Evolutionary conservation across 2,888 invertebrate species (phyloP), one percentile per base, ranked within the genome.

Genomic region (Drosophila nigritarsus): DNA sequence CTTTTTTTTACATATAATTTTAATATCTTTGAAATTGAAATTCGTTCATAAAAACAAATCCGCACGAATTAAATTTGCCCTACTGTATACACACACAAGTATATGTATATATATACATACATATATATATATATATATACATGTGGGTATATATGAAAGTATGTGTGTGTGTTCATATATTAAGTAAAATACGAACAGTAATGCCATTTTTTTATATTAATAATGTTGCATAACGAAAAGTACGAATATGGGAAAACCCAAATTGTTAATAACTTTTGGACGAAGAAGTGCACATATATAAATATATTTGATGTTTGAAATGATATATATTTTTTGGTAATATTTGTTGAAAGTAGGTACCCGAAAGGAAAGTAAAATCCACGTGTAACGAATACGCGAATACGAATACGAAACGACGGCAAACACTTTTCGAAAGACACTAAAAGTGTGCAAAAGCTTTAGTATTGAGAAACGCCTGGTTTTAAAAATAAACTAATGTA

Each of bases 361-460:
- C 82, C 80, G 82, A 80, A 71, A 74, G 78, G 74, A 68, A 71
- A 74, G 56, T 71, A 54, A 66, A 69, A 78, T 75, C 80, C 74
- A 79, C 82, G 75, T 83, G 77, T 79, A 82, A 82, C 79, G 78
- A 79, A 74, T 86, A 84, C 90, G 92, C n/a, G n/a, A n/a, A n/a
- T n/a, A 82, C 79, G 78, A 79, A 24, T 24, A 84, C 90, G 92
- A 92, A 90, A 87, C 92, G 91, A 83, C 82, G 86, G 90, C 91
- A 80, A 90, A 84, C 90, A 85, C 89, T 82, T 87, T 82, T 90
- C 78, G 78, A 77, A 90, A 90, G 86, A 90, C 83, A 91, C 91
- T 91, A 87, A 90, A 90, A 84, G 83, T 82, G 83, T 78, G 82
- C 80, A 81, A 88, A 88, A 89, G 82, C 83, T 86, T 82, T 87